Conservation (phyloP, 2,113 vertebrate genomes). For the Myotis davidii region DNA sequence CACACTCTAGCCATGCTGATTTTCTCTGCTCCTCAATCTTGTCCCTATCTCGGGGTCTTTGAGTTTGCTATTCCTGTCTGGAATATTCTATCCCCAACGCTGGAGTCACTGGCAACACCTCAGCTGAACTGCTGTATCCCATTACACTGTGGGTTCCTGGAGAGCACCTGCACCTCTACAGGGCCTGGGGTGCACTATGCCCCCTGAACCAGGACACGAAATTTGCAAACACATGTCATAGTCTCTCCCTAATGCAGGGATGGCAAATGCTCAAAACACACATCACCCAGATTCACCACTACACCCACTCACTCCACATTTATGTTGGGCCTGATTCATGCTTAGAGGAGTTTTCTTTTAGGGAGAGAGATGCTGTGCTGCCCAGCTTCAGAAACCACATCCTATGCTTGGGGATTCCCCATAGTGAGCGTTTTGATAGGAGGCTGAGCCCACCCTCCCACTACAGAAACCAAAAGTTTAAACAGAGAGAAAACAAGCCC, state of each 20-base stretch:
- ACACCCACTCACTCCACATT: not conserved
- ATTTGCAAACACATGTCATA: not conserved
- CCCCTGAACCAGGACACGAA: not conserved
- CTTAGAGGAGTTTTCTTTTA: not conserved
- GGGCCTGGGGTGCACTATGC: not conserved
- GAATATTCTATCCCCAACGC: not conserved
- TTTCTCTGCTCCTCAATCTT: not conserved
- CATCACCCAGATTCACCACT: not conserved
- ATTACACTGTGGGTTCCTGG: not conserved
- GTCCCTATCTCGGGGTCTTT: not conserved
- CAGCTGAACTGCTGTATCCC: not conserved
- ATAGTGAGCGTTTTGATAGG: too few species aligned
- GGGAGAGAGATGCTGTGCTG: not conserved
- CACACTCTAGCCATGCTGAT: not conserved
- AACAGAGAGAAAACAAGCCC: not conserved
- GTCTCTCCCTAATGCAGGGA: not conserved
- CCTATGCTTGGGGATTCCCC: not conserved
- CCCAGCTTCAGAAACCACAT: not conserved
- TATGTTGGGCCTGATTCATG: not conserved
- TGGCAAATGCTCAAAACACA: not conserved
- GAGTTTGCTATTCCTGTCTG: not conserved
- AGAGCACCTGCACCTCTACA: not conserved
- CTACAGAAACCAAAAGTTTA: not conserved
- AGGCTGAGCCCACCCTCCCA: not conserved
- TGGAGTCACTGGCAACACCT: not conserved